phyloP scores from a whole-genome alignment of 2,797 vertebrate species.

The Epinephelus coioides region DNA sequence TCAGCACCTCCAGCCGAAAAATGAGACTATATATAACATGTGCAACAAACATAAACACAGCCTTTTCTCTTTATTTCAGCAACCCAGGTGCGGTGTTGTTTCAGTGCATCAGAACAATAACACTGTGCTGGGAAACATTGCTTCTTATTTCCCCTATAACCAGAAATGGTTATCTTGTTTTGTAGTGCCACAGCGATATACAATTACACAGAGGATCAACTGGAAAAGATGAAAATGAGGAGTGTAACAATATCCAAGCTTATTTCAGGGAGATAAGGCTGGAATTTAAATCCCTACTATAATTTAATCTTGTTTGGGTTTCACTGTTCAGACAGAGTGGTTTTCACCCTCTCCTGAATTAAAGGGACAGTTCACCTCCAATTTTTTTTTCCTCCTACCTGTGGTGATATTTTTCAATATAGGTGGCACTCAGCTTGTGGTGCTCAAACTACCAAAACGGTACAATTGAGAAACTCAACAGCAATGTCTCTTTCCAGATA shows the following conservation, averaged over 20 bases:
- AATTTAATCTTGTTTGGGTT: constrained; percentile 71
- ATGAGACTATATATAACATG: not conserved
- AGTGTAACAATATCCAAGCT: constrained; percentile 59
- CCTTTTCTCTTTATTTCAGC: not conserved
- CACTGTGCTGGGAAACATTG: not conserved
- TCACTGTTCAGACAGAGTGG: constrained; percentile 33
- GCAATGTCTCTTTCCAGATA: too few relatives aligned
- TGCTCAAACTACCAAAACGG: too few relatives aligned
- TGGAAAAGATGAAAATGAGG: constrained; percentile 62
- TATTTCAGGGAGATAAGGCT: constrained; percentile 51
- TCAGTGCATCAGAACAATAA: constrained; percentile 18
- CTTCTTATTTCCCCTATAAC: constrained; percentile 38
- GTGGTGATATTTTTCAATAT: too few relatives aligned
- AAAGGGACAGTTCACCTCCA: too few relatives aligned
- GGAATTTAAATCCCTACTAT: constrained; percentile 59
- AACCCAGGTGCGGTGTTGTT: constrained; percentile 21
- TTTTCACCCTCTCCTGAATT: constrained; percentile 33
- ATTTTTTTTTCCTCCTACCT: too few relatives aligned
- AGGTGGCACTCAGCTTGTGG: too few relatives aligned
- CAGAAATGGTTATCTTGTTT: constrained; percentile 50
- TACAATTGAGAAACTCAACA: too few relatives aligned
- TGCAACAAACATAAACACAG: not conserved
- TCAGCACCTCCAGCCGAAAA: not conserved
- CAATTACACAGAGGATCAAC: constrained; percentile 51
- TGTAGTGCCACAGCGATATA: constrained; percentile 31